phyloP scores from a whole-genome alignment of 37 sponge, comb jelly and placozoan species.

The Agelas oroides region DNA sequence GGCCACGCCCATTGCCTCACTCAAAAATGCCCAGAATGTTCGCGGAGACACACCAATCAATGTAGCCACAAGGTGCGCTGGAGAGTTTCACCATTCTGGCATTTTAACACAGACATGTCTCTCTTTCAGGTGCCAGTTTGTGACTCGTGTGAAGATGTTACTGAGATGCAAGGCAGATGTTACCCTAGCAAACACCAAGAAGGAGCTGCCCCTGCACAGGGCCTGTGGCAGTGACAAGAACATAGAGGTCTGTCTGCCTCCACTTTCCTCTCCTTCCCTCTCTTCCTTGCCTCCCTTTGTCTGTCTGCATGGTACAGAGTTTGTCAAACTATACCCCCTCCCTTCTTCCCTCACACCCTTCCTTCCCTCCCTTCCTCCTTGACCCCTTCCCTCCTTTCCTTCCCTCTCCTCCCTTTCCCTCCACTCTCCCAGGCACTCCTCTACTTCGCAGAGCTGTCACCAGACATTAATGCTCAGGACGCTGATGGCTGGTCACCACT shows the following conservation, averaged over 20 bases:
- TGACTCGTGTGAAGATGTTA: conserved; percentile 40
- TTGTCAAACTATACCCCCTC: no score
- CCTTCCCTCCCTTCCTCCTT: neutral
- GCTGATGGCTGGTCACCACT: conserved; percentile 75
- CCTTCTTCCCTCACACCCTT: neutral
- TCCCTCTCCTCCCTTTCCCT: no score
- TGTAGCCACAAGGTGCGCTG: conserved; percentile 54
- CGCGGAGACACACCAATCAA: conserved; percentile 79
- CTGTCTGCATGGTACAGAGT: no score
- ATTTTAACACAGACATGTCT: neutral
- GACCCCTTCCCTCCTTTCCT: no score
- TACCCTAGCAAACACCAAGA: conserved; percentile 52
- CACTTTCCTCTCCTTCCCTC: no score
- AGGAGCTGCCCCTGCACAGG: conserved; percentile 74
- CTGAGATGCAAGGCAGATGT: conserved; percentile 50
- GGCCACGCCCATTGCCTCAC: neutral
- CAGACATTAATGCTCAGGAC: conserved; percentile 63
- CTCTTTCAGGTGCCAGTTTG: conserved; percentile 32
- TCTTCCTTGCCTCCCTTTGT: no score
- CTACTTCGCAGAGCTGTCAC: conserved; percentile 42
- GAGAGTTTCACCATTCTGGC: neutral
- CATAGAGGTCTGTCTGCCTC: conserved; percentile 61
- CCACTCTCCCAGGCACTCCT: conserved; percentile 43
- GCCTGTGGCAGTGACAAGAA: conserved; percentile 33
- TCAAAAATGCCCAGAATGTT: conserved; percentile 56